Percentiles rank a stretch among this genome's conserved stretches.
Evolutionary conservation across 2,888 invertebrate genomes (phyloP).

Genomic region (Linnaemya tessellans): DNA sequence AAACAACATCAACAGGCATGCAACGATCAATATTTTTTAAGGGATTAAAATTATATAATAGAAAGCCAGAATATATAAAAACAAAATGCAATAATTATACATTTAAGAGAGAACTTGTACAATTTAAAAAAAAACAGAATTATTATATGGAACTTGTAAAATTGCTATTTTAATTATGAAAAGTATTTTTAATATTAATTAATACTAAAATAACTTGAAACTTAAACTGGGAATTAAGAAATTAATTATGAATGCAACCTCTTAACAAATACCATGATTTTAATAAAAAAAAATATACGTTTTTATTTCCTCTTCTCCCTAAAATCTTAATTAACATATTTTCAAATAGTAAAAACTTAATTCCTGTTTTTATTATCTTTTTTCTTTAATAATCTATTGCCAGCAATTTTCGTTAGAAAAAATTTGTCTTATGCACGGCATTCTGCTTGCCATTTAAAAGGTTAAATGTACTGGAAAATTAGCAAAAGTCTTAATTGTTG

Average conservation of each 20-base stretch:
- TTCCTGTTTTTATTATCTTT: background rate
- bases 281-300: background rate
- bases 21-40: too few relatives aligned
- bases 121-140: too few relatives aligned
- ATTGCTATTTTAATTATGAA: too few relatives aligned
- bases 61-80: too few relatives aligned
- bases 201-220: too few relatives aligned
- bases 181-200: too few relatives aligned
- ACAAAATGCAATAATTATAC: too few relatives aligned
- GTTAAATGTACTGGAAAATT: slow-evolving; percentile 47
- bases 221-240: too few relatives aligned
- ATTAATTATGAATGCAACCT: background rate
- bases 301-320: background rate
- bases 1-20: too few relatives aligned
- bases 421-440: background rate
- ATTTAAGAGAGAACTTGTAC: too few relatives aligned
- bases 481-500: background rate
- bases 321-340: slow-evolving; percentile 27
- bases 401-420: background rate
- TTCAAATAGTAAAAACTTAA: background rate
- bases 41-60: too few relatives aligned
- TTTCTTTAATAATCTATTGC: background rate
- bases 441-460: background rate
- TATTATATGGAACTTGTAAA: too few relatives aligned
- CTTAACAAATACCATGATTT: background rate